These are phyloP conservation scores for Choristoneura rosaceana DNA, from an alignment of 2,888 invertebrate species.

Conservation along the genomic window DNA sequence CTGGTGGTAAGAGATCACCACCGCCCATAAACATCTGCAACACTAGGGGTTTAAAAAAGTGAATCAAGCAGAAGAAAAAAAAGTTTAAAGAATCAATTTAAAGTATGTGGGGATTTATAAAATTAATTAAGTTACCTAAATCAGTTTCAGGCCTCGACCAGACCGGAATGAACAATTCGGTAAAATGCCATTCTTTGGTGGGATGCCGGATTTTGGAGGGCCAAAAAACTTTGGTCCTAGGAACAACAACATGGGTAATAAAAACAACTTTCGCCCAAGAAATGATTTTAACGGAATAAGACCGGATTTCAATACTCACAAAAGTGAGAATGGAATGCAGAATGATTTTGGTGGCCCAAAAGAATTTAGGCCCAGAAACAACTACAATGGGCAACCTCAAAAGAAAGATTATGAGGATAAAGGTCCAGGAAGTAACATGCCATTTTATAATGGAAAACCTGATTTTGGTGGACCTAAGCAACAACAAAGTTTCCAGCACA, in stretches of 20 bases:
- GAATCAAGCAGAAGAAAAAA: no score
- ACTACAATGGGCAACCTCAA: constrained; percentile 70
- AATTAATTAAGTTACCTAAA: neutral
- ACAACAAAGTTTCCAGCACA: constrained; percentile 67
- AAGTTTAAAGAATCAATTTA: neutral
- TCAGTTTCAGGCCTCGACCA: constrained; percentile 86
- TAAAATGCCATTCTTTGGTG: constrained; percentile 82
- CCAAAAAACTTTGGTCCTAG: constrained; percentile 81
- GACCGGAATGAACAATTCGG: constrained; percentile 88
- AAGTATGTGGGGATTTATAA: neutral
- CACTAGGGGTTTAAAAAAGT: no score
- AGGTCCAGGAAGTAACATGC: constrained; percentile 70
- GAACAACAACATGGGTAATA: constrained; percentile 72
- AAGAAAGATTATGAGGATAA: constrained; percentile 74
- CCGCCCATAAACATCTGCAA: no score
- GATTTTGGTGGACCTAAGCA: constrained; percentile 82
- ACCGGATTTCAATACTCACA: constrained; percentile 72
- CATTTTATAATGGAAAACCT: constrained; percentile 75
- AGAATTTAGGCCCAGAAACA: constrained; percentile 76
- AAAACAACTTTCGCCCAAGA: constrained; percentile 79
- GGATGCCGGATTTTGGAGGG: constrained; percentile 78
- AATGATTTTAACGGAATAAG: constrained; percentile 80
- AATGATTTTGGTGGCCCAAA: constrained; percentile 82
- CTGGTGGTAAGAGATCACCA: no score
- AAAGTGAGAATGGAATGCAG: constrained; percentile 72